A percentile compares a stretch with the other conserved stretches of the same genome.
phyloP scores from a whole-genome alignment of 2,797 vertebrate genomes.

The Momotus momota region DNA sequence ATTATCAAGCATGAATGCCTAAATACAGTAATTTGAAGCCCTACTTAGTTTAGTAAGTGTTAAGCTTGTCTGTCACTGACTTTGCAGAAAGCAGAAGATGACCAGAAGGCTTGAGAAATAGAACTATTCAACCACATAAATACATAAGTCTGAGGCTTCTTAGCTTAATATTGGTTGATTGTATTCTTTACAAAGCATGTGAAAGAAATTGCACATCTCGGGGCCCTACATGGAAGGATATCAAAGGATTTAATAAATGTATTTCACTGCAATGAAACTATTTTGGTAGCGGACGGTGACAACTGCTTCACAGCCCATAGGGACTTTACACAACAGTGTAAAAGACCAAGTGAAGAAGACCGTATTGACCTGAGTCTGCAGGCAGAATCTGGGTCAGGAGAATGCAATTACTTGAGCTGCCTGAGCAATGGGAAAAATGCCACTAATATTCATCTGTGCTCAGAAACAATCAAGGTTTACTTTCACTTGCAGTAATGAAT shows the following conservation, averaged over 20 bases:
- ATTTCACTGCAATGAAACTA: background rate
- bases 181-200: background rate
- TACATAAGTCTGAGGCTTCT: background rate
- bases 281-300: background rate
- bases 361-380: constrained; percentile 7
- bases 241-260: background rate
- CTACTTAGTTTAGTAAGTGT: background rate
- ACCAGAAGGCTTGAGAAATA: background rate
- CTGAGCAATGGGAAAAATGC: background rate
- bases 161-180: background rate
- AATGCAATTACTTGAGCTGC: constrained; percentile 10
- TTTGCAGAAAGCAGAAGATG: background rate
- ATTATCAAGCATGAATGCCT: background rate
- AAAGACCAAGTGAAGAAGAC: background rate
- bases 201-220: background rate
- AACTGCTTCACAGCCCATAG: background rate
- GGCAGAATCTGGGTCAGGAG: constrained; percentile 22
- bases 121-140: background rate
- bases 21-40: background rate
- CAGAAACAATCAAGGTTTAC: background rate
- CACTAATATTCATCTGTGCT: background rate
- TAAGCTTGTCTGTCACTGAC: background rate
- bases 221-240: background rate
- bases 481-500: background rate
- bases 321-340: background rate